These are phyloP conservation scores for Drosophila nigromelanica DNA, from an alignment of 1,140 invertebrate species.

Conservation along the genomic window DNA sequence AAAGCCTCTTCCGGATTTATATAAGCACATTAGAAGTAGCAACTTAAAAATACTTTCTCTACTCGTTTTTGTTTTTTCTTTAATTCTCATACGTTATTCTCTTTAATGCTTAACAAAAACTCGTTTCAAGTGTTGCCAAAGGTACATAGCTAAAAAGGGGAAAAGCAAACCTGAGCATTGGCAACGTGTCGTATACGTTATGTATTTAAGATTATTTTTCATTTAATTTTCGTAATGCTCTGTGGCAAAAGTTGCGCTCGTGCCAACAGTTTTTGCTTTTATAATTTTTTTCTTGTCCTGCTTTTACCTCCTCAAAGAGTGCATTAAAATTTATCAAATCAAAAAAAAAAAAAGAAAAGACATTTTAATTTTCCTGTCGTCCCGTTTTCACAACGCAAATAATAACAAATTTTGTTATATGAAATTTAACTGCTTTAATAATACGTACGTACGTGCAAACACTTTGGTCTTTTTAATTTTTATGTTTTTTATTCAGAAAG, in stretches of 20 bases:
- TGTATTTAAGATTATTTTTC: slow-evolving; percentile 41
- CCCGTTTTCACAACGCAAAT: slow-evolving; percentile 31
- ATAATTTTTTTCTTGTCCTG: neutral
- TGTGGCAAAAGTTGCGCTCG: slow-evolving; percentile 37
- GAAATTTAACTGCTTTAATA: slow-evolving; percentile 22
- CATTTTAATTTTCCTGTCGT: slow-evolving; percentile 1
- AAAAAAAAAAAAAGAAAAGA: slow-evolving; percentile 14
- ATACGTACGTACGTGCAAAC: neutral
- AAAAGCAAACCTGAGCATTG: neutral
- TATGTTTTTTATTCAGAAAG: slow-evolving; percentile 9
- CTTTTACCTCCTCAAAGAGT: slow-evolving; percentile 5
- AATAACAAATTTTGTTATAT: slow-evolving; percentile 13
- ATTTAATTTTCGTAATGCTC: slow-evolving; percentile 45
- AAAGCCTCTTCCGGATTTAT: neutral
- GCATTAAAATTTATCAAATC: slow-evolving; percentile 33
- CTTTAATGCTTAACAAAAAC: slow-evolving; percentile 22
- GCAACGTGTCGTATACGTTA: slow-evolving; percentile 45
- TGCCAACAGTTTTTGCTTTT: slow-evolving; percentile 30
- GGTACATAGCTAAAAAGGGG: neutral
- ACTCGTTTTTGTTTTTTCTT: neutral
- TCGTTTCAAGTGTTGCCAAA: slow-evolving; percentile 15
- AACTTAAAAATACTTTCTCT: slow-evolving; percentile 5
- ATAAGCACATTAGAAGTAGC: neutral
- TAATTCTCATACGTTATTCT: slow-evolving; percentile 5
- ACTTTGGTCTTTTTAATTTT: slow-evolving; percentile 23